These are phyloP conservation scores for Geotrypetes seraphini DNA, from an alignment of 2,797 vertebrate genomes.

Conservation along the genomic window DNA sequence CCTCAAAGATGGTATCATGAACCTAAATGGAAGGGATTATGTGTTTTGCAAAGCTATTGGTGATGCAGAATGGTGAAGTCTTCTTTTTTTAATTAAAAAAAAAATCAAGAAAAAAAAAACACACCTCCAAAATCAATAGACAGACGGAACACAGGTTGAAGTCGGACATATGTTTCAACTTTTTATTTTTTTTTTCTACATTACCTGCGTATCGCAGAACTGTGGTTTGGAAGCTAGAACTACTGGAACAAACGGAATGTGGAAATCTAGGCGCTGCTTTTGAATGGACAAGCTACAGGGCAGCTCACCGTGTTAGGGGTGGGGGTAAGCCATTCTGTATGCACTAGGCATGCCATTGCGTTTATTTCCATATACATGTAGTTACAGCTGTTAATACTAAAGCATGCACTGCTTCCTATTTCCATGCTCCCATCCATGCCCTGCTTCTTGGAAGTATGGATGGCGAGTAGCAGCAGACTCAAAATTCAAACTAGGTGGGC, in stretches of 20 bases:
- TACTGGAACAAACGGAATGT: slow-evolving; percentile 53
- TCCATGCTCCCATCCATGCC: slow-evolving; percentile 30
- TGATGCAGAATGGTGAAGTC: slow-evolving; percentile 91
- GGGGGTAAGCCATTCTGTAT: slow-evolving; percentile 45
- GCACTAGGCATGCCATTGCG: no score
- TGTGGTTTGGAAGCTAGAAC: slow-evolving; percentile 41
- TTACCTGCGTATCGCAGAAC: slow-evolving; percentile 56
- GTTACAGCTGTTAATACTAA: slow-evolving; percentile 54
- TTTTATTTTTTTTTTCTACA: slow-evolving; percentile 49
- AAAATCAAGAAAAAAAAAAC: slow-evolving; percentile 22
- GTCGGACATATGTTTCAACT: slow-evolving; percentile 44
- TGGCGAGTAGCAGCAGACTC: no score
- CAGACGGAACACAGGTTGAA: slow-evolving; percentile 43
- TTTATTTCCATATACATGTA: slow-evolving; percentile 63
- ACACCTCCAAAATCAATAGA: slow-evolving; percentile 28
- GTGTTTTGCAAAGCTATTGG: slow-evolving; percentile 99
- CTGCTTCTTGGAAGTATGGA: no score
- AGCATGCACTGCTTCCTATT: slow-evolving; percentile 64
- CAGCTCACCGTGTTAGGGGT: slow-evolving; percentile 44
- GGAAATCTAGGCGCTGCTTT: slow-evolving; percentile 62
- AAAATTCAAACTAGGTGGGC: no score
- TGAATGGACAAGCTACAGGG: slow-evolving; percentile 59
- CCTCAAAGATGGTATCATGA: slow-evolving; percentile 98
- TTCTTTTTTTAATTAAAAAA: no score
- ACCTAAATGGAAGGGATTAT: slow-evolving; percentile 95